Conservation (phyloP, 2,888 invertebrate species). For the Apamea monoglypha region DNA sequence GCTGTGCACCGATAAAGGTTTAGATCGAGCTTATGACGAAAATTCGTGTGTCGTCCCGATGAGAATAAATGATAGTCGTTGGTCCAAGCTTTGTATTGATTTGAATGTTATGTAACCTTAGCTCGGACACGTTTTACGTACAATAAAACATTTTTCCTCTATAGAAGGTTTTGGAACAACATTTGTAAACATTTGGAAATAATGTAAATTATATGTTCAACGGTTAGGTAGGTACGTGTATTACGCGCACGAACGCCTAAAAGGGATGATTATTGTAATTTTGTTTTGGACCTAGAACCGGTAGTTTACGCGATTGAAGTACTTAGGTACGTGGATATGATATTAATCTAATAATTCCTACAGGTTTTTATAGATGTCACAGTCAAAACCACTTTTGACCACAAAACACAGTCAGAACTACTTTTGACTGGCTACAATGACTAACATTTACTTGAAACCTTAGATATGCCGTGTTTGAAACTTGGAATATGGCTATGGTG, state of each 20-base stretch:
- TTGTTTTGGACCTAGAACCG: background rate
- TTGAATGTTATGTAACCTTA: slow-evolving; percentile 67
- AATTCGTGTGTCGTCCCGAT: slow-evolving; percentile 74
- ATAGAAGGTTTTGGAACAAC: slow-evolving; percentile 24
- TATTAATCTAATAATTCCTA: background rate
- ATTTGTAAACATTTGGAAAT: slow-evolving; percentile 27
- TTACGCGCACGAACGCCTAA: background rate
- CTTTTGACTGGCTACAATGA: background rate
- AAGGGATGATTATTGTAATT: background rate
- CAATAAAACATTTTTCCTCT: slow-evolving; percentile 26
- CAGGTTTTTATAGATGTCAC: background rate
- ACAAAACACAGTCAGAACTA: background rate
- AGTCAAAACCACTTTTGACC: background rate
- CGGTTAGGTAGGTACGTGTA: background rate
- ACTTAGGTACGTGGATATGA: background rate
- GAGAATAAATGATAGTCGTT: slow-evolving; percentile 73
- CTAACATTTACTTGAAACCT: background rate
- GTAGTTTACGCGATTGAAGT: background rate
- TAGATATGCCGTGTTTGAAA: no score
- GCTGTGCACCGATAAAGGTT: slow-evolving; percentile 61
- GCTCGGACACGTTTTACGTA: slow-evolving; percentile 34
- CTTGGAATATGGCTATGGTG: background rate
- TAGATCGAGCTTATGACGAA: slow-evolving; percentile 75
- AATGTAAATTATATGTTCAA: slow-evolving; percentile 21
- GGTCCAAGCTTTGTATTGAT: slow-evolving; percentile 69